Conservation (phyloP, 2,888 invertebrate species). For the Aporophyla nigra region DNA sequence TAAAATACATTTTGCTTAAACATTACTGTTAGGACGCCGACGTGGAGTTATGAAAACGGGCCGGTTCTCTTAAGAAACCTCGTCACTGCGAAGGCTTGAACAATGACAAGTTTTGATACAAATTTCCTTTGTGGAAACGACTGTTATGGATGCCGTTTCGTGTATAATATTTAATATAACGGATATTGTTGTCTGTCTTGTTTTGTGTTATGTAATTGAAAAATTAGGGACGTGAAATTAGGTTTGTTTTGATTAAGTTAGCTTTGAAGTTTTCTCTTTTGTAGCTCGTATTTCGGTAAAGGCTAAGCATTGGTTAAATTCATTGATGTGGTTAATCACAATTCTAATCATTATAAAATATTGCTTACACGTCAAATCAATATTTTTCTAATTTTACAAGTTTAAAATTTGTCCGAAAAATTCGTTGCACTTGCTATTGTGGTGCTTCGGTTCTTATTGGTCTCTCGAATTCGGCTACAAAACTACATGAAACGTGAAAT, state of each 20-base stretch:
- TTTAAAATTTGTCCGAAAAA: background rate
- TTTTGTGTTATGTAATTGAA: conserved; percentile 62
- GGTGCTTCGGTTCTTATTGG: background rate
- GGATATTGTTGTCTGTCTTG: conserved; percentile 64
- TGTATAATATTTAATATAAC: conserved; percentile 66
- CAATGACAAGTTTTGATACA: conserved; percentile 83
- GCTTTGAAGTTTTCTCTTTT: background rate
- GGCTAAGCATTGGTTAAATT: background rate
- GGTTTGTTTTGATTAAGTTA: conserved; percentile 32
- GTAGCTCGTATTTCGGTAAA: background rate
- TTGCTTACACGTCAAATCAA: too few species aligned
- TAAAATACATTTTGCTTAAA: conserved; percentile 71
- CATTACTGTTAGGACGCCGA: conserved; percentile 50
- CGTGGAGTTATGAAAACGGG: conserved; percentile 77
- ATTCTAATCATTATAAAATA: background rate
- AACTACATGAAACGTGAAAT: background rate
- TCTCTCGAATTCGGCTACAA: too few species aligned
- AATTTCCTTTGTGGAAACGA: conserved; percentile 81
- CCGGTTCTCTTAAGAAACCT: conserved; percentile 65
- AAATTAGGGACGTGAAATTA: conserved; percentile 53
- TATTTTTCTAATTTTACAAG: background rate
- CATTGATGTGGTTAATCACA: background rate
- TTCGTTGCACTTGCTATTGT: background rate
- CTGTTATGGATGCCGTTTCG: conserved; percentile 77
- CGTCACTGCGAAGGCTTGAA: conserved; percentile 68